Base-by-base conservation (phyloP, 2,797 vertebrate species). In the Botia kubotai region DNA sequence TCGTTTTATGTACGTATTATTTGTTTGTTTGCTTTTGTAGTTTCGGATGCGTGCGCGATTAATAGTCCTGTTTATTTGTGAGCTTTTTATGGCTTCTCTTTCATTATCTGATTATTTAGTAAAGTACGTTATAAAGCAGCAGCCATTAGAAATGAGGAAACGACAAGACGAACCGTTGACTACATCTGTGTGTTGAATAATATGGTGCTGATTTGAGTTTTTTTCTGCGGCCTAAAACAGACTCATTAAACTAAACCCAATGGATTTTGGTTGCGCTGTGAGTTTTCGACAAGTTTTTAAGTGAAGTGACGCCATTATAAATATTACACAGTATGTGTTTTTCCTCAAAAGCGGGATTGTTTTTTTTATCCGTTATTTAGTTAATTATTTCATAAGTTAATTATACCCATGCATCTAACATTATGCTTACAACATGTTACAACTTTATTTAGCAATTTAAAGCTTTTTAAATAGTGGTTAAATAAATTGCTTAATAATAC, bases 201-300 rank as follows among this genome's bases (percentile, higher is more conserved):
- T 70, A 17, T 48, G 53, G 33, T 29, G 75, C 29, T 60, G 19
- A 58, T 77, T 68, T 69, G 23, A 62, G 16, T 63, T 2, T 14
- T 16, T n/a, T 21, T 60, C 53, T 70, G 75, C 76, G 66, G 39
- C 66, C 76, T 78, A 19, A 77, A 60, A 77, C 66, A 33, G 21
- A 69, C 29, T 77, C 21, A 29, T 14, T 26, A 26, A 26, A 36
- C 12, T 53, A 10, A 21, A 36, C 12, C 29, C 55, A 10, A 26
- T 16, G 12, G 8, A 19, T 6, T 23, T 5, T 36, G n/a, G 46
- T 39, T 50, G 7, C 39, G 60, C 26, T 17, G 17, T 14, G 19
- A 55, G 65, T 43, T 77, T 57, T 4, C 36, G 33, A 4, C 4
- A 26, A 17, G 67, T 12, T 14, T 21, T 29, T 68, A 14, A 14